phyloP scores from a whole-genome alignment of 2,797 vertebrate genomes.

The Sebastes aleutianus region DNA sequence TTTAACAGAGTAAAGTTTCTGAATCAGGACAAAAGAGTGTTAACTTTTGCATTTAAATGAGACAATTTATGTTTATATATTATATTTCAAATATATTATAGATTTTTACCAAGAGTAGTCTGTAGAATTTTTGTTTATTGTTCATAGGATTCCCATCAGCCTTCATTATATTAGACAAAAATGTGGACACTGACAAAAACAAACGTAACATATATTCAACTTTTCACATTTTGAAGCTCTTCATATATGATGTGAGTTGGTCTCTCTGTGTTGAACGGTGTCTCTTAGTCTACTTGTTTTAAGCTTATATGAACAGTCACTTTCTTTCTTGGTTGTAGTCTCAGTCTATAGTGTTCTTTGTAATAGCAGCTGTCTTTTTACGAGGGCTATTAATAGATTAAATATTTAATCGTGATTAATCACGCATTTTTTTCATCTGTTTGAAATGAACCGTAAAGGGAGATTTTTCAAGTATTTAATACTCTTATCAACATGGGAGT shows the following conservation, averaged over 20 bases:
- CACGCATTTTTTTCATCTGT: no score
- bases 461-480: no score
- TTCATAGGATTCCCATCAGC: neutral
- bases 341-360: neutral
- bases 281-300: neutral
- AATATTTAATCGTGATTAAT: no score
- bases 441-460: no score
- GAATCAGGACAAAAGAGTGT: neutral
- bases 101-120: neutral
- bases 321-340: neutral
- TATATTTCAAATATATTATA: neutral
- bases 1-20: neutral
- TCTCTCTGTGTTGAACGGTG: neutral
- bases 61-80: neutral
- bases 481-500: no score
- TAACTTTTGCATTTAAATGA: neutral
- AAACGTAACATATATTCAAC: neutral
- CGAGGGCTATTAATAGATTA: no score
- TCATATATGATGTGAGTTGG: neutral
- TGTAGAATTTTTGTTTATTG: neutral
- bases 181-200: neutral
- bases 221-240: neutral
- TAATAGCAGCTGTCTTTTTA: no score
- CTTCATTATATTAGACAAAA: neutral
- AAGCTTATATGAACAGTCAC: neutral